Conservation (phyloP, 2,113 vertebrate species). For the Bettongia penicillata region DNA sequence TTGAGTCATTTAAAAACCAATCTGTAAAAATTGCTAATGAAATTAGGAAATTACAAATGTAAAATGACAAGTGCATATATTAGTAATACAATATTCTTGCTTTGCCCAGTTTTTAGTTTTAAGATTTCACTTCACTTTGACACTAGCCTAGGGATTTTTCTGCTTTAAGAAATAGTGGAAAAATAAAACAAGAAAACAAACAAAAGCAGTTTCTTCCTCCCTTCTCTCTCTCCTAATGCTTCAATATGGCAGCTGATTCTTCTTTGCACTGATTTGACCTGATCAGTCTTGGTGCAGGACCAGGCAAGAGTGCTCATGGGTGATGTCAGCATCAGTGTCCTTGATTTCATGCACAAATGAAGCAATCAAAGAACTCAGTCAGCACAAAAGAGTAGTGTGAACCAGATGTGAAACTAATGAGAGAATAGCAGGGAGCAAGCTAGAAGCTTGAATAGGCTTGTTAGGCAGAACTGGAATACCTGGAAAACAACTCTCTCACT, state of each 20-base stretch:
- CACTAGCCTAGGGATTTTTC: background rate
- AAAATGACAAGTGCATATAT: background rate
- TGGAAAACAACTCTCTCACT: background rate
- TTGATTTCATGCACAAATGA: constrained; percentile 24
- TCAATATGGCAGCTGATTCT: background rate
- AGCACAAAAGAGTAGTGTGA: background rate
- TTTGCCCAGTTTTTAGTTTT: background rate
- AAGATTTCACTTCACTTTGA: background rate
- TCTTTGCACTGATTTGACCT: background rate
- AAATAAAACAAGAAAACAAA: constrained; percentile 13
- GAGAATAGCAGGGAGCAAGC: constrained; percentile 9
- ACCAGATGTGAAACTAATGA: constrained; percentile 20
- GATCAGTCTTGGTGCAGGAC: background rate
- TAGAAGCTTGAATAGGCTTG: constrained; percentile 12
- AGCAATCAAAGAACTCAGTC: constrained; percentile 24
- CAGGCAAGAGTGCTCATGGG: background rate
- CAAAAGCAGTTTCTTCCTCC: background rate
- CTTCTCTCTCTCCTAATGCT: accelerated
- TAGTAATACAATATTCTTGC: background rate
- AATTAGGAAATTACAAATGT: background rate
- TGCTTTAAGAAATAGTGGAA: background rate
- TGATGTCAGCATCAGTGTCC: background rate
- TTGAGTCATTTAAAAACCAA: background rate
- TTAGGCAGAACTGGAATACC: background rate
- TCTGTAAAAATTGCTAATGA: background rate